Conservation (phyloP, 2,113 vertebrate species). For the Hiodon alosoides region DNA sequence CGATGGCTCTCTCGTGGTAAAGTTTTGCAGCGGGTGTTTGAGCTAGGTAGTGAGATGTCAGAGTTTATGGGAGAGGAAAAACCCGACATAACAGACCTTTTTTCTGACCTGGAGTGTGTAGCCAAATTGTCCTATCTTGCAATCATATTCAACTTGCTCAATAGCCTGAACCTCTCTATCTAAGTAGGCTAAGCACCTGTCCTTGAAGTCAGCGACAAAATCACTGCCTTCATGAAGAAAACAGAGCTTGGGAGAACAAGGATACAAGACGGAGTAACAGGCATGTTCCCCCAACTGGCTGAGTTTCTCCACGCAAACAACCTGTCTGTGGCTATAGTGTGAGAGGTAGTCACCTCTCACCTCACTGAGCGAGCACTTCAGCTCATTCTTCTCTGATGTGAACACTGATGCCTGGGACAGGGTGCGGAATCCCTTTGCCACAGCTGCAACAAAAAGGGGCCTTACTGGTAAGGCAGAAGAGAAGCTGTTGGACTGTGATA, state of each 20-base stretch:
- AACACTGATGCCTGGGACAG: slow-evolving; percentile 26
- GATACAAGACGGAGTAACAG: slow-evolving; percentile 10
- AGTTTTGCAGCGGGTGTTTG: slow-evolving; percentile 21
- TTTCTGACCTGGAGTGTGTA: neutral
- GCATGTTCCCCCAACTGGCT: slow-evolving; percentile 24
- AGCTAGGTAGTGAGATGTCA: neutral
- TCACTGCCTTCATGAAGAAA: slow-evolving; percentile 27
- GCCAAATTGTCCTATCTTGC: slow-evolving; percentile 14
- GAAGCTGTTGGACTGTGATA: slow-evolving; percentile 25
- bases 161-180: slow-evolving; percentile 21
- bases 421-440: slow-evolving; percentile 22
- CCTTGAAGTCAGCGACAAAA: slow-evolving; percentile 31
- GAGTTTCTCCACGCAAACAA: slow-evolving; percentile 22
- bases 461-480: slow-evolving; percentile 24
- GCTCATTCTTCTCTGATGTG: slow-evolving; percentile 22
- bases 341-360: slow-evolving; percentile 21
- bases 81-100: neutral
- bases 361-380: slow-evolving; percentile 27
- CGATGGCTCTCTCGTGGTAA: slow-evolving; percentile 21
- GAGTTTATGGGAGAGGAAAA: neutral
- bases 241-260: slow-evolving; percentile 24
- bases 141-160: slow-evolving; percentile 22
- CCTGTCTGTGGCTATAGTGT: slow-evolving; percentile 14
- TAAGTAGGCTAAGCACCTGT: slow-evolving; percentile 23
- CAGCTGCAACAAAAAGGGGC: slow-evolving; percentile 21